Conservation (phyloP, 2,797 vertebrate species). For the Acropternis orthonyx region DNA sequence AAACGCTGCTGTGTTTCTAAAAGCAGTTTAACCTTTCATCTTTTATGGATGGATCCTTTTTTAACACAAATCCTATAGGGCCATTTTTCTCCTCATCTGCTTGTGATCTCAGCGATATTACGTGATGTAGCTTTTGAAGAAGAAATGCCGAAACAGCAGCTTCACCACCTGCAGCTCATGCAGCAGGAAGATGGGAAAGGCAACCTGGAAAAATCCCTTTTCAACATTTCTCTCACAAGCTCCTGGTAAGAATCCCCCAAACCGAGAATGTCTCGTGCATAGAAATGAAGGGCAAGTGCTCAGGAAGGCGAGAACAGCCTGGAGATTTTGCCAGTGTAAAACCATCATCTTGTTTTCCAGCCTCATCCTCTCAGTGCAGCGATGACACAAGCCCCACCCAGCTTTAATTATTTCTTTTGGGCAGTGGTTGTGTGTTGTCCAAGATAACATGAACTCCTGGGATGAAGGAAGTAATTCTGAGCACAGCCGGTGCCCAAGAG, state of each 20-base stretch:
- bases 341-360: background rate
- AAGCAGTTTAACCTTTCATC: conserved; percentile 73
- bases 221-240: conserved; percentile 66
- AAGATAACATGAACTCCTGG: background rate
- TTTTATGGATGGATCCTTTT: conserved; percentile 69
- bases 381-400: background rate
- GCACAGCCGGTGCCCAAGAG: background rate
- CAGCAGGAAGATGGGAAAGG: conserved; percentile 56
- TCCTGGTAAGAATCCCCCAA: conserved; percentile 60
- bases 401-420: conserved; percentile 9
- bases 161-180: conserved; percentile 67
- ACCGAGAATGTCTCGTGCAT: conserved; percentile 45
- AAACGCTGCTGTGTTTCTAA: conserved; percentile 66
- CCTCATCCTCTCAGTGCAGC: background rate
- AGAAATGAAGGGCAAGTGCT: conserved; percentile 44
- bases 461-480: background rate
- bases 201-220: conserved; percentile 70
- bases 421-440: background rate
- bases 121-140: conserved; percentile 70
- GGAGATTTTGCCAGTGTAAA: conserved; percentile 12
- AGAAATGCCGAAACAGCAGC: conserved; percentile 71
- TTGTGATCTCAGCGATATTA: conserved; percentile 68
- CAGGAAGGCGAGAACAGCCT: background rate
- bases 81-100: conserved; percentile 68
- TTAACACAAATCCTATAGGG: conserved; percentile 69